phyloP scores from a whole-genome alignment of 2,113 vertebrate genomes.

The Regulus satrapa region DNA sequence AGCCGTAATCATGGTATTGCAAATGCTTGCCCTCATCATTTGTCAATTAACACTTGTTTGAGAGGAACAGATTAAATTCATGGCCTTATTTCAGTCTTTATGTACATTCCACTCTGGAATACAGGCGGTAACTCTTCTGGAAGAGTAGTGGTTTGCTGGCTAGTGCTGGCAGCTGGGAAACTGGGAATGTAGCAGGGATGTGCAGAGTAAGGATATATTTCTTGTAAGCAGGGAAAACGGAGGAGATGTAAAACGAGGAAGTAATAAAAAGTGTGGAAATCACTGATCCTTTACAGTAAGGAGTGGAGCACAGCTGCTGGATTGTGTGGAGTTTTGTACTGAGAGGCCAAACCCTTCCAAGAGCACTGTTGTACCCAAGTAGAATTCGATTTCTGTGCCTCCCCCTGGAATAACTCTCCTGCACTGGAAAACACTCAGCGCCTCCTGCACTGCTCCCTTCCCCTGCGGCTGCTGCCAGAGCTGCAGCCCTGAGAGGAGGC shows the following conservation, averaged over 20 bases:
- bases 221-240: not conserved
- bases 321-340: not conserved
- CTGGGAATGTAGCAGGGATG: not conserved
- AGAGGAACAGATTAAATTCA: not conserved
- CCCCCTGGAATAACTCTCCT: rapidly evolving
- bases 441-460: not conserved
- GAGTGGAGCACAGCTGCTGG: not conserved
- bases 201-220: not conserved
- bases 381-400: not conserved
- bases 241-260: not conserved
- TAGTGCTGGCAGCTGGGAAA: not conserved
- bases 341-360: not conserved
- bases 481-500: not conserved
- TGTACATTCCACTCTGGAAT: not conserved
- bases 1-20: not conserved
- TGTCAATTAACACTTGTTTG: constrained; percentile 33
- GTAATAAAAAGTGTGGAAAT: not conserved
- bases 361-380: not conserved
- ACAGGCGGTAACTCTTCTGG: not conserved
- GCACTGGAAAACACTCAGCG: rapidly evolving
- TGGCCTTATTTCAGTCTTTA: not conserved
- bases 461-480: not conserved
- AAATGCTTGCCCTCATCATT: not conserved
- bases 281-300: not conserved
- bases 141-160: not conserved